These are phyloP conservation scores for Campopleginae sp. DNA, from an alignment of 2,888 invertebrate species.

Conservation along the genomic window DNA sequence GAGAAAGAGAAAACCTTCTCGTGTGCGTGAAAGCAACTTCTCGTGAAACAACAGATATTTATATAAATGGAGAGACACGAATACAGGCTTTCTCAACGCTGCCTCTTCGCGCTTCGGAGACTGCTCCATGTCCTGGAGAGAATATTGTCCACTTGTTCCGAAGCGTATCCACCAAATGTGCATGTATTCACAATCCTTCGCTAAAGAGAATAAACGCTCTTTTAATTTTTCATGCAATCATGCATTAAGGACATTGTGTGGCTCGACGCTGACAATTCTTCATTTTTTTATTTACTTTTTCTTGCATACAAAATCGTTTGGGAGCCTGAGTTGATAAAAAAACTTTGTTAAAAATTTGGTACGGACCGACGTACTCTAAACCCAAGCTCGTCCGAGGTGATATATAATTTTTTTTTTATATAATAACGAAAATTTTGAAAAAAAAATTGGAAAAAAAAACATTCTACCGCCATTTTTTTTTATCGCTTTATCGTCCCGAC, in stretches of 20 bases:
- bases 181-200: conserved; percentile 14
- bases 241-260: background rate
- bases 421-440: too few species aligned
- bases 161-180: conserved; percentile 6
- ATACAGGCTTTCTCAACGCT: background rate
- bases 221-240: conserved; percentile 19
- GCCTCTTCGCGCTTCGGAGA: conserved; percentile 5
- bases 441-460: too few species aligned
- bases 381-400: too few species aligned
- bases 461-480: too few species aligned
- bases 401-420: too few species aligned
- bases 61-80: background rate
- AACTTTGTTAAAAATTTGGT: too few species aligned
- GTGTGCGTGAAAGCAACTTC: conserved; percentile 38
- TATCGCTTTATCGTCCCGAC: too few species aligned
- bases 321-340: too few species aligned
- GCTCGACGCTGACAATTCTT: too few species aligned
- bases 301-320: too few species aligned
- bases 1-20: conserved; percentile 28
- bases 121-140: conserved; percentile 18
- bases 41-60: conserved; percentile 39
- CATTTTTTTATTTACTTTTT: too few species aligned
- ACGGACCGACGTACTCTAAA: too few species aligned
- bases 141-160: conserved; percentile 40
- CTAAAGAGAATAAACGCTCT: conserved; percentile 22